Conservation (phyloP, 2,888 invertebrate species). For the Morpho achilles region DNA sequence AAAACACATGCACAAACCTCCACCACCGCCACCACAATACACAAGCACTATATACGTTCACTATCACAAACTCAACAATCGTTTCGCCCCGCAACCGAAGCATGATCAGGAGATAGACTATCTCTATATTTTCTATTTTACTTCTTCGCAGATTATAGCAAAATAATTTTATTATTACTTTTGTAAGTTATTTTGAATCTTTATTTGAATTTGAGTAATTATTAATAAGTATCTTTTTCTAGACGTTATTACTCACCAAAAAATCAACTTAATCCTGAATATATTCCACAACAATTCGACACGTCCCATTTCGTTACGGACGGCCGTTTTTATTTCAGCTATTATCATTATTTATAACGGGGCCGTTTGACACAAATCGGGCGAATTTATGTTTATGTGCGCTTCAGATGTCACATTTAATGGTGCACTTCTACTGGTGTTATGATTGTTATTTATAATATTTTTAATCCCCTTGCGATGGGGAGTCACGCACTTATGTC, state of each 20-base stretch:
- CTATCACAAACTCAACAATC: too few relatives aligned
- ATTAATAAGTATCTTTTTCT: too few relatives aligned
- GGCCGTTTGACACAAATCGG: slow-evolving; percentile 9
- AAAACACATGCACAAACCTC: too few relatives aligned
- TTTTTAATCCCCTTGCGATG: slow-evolving; percentile 21
- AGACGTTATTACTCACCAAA: slow-evolving; percentile 1
- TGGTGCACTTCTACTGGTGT: slow-evolving; percentile 24
- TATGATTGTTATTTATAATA: slow-evolving; percentile 33
- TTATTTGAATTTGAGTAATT: too few relatives aligned
- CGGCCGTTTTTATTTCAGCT: slow-evolving; percentile 47
- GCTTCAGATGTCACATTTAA: slow-evolving; percentile 24
- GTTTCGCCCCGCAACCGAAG: too few relatives aligned
- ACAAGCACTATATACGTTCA: too few relatives aligned
- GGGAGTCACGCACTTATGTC: slow-evolving; percentile 14
- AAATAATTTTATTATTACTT: too few relatives aligned
- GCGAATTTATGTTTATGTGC: slow-evolving; percentile 11
- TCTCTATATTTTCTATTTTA: too few relatives aligned
- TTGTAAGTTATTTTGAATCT: too few relatives aligned
- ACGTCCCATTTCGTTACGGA: slow-evolving; percentile 29
- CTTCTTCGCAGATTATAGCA: too few relatives aligned
- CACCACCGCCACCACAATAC: too few relatives aligned
- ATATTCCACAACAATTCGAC: slow-evolving; percentile 26
- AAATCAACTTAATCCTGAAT: slow-evolving; percentile 17
- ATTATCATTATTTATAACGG: slow-evolving; percentile 54
- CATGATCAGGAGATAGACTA: too few relatives aligned